Evolutionary conservation across 2,113 vertebrate species (phyloP), one percentile per base, ranked within the genome.

Genomic region (Hypomesus transpacificus): DNA sequence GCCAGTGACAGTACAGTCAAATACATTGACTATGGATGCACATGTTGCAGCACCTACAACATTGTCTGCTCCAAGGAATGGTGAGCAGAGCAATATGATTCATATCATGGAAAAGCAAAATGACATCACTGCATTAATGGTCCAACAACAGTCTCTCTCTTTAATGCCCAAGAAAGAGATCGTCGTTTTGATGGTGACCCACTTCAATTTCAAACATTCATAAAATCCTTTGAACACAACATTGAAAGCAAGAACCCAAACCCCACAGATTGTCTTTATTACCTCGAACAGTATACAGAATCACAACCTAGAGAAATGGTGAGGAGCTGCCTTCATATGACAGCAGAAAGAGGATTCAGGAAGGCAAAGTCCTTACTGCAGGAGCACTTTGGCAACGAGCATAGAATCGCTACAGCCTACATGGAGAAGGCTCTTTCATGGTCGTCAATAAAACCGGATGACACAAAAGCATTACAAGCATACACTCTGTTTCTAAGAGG

Each of bases 241-340:
- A 52, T 81, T 9, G 64, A 77, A 31, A 13, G 14, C 8, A 74
- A 76, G 18, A 67, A 61, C 1, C 50, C 14, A 0, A 70, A 59
- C 34, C 1, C 5, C 31, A 56, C 50, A 17, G 75, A 80, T 46
- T 14, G 51, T 8, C 61, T 76, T 34, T 50, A 76, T 52, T 76
- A 39, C 57, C 24, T 80, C 14, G 78, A 65, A 50, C 78, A 80
- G 50, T 74, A 59, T 51, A 76, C 78, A 1, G 63, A 56, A n/a
- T 66, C 66, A 1, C 65, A 66, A 14, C 66, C 76, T 13, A 71
- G 58, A 39, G 52, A 78, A 63, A 69, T 81, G 54, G 73, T 75
- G 0, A 53, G 56, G 16, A 75, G 73, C 21, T 79, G 61, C 62
- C 72, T 66, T 46, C 70, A 82, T 68, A 34, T 73, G 46, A 14